Conservation (phyloP, 2,888 invertebrate species). For the Eupeodes luniger region DNA sequence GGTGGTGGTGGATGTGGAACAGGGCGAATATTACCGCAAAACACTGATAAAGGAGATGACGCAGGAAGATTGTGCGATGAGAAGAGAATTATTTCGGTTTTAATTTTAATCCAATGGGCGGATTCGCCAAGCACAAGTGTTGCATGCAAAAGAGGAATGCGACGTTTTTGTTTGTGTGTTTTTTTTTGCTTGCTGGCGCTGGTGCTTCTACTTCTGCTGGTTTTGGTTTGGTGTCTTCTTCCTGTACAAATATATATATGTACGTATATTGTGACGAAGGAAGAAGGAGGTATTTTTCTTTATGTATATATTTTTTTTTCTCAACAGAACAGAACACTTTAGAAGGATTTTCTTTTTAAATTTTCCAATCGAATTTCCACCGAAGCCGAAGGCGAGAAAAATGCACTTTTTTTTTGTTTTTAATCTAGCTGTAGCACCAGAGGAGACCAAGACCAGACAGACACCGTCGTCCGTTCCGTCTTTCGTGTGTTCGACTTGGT, state of each 20-base stretch:
- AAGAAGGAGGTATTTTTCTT: conserved; percentile 43
- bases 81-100: conserved; percentile 70
- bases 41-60: conserved; percentile 74
- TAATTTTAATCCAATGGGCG: conserved; percentile 73
- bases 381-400: conserved; percentile 31
- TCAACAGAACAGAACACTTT: conserved; percentile 15
- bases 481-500: conserved; percentile 6
- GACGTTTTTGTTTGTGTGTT: conserved; percentile 40
- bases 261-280: not conserved
- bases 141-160: conserved; percentile 74
- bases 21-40: conserved; percentile 47
- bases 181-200: conserved; percentile 8
- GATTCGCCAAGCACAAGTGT: conserved; percentile 74
- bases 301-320: conserved; percentile 28
- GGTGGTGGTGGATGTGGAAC: not conserved
- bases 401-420: conserved; percentile 33
- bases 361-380: conserved; percentile 11
- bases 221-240: conserved; percentile 28
- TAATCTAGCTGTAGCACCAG: conserved; percentile 53
- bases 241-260: conserved; percentile 27
- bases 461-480: conserved; percentile 12
- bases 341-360: not conserved
- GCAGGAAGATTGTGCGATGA: conserved; percentile 70
- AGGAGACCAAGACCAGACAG: conserved; percentile 23
- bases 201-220: not conserved